phyloP scores from a whole-genome alignment of 2,888 invertebrate genomes.

The Allophyes oxyacanthae region DNA sequence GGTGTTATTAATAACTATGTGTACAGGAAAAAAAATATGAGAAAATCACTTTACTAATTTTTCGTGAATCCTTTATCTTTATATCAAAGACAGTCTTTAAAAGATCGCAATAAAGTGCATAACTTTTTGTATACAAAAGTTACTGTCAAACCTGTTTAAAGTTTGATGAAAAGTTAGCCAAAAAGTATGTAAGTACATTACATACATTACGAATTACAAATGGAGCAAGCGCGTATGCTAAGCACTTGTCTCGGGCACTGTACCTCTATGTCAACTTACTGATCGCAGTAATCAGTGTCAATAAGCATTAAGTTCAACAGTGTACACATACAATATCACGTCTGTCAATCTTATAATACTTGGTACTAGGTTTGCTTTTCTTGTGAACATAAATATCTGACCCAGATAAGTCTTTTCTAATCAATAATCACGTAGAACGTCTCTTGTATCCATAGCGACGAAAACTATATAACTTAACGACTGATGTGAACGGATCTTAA shows the following conservation, averaged over 20 bases:
- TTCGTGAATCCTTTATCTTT: not conserved
- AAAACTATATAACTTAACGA: slow-evolving; percentile 11
- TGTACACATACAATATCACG: slow-evolving; percentile 38
- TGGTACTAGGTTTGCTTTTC: slow-evolving; percentile 42
- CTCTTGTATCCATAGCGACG: slow-evolving; percentile 19
- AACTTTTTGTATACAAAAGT: too few species aligned
- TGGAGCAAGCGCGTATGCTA: slow-evolving; percentile 10
- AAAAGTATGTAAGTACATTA: too few species aligned
- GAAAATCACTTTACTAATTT: not conserved
- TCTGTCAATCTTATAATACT: slow-evolving; percentile 37
- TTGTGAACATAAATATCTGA: slow-evolving; percentile 57
- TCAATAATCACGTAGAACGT: slow-evolving; percentile 54
- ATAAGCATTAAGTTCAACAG: slow-evolving; percentile 32
- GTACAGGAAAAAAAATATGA: not conserved
- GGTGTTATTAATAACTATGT: not conserved
- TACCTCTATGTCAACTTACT: slow-evolving; percentile 14
- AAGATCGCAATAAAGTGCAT: too few species aligned
- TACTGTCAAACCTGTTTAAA: too few species aligned
- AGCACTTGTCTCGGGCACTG: slow-evolving; percentile 5
- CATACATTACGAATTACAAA: not conserved
- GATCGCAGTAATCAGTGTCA: slow-evolving; percentile 31
- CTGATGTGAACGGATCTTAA: not conserved
- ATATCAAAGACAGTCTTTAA: too few species aligned
- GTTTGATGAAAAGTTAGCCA: too few species aligned
- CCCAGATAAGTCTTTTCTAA: slow-evolving; percentile 58